These are phyloP conservation scores for Dicrurus megarhynchus DNA, from an alignment of 2,113 vertebrate species.

Conservation along the genomic window DNA sequence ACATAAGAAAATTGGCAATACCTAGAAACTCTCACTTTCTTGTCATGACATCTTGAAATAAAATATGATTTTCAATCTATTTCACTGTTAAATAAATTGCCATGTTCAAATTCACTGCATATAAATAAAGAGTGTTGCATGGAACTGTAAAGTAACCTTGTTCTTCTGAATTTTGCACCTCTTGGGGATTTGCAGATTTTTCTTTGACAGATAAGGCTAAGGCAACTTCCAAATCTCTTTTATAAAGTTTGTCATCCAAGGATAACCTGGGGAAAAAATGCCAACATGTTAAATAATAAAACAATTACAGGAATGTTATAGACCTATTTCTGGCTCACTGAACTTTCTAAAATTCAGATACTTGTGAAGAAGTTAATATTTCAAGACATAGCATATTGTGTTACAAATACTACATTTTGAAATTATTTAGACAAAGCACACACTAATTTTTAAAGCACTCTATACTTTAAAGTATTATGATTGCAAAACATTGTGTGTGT, in stretches of 20 bases:
- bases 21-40: not conserved
- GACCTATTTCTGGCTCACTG: not conserved
- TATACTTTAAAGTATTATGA: not conserved
- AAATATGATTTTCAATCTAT: not conserved
- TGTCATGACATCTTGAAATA: not conserved
- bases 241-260: constrained; percentile 81
- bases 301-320: not conserved
- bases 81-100: not conserved
- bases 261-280: constrained; percentile 69
- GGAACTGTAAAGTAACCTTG: constrained; percentile 50
- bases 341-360: not conserved
- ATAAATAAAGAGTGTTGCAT: not conserved
- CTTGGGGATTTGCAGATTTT: not conserved
- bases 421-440: not conserved
- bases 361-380: not conserved
- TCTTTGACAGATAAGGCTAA: constrained; percentile 81
- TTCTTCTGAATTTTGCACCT: constrained; percentile 38
- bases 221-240: constrained; percentile 86
- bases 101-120: not conserved
- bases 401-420: not conserved
- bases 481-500: not conserved
- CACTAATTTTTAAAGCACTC: not conserved
- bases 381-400: not conserved
- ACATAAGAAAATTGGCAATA: not conserved
- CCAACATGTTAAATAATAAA: not conserved